phyloP scores from a whole-genome alignment of 2,888 invertebrate genomes.

The Drosophila bunnanda region DNA sequence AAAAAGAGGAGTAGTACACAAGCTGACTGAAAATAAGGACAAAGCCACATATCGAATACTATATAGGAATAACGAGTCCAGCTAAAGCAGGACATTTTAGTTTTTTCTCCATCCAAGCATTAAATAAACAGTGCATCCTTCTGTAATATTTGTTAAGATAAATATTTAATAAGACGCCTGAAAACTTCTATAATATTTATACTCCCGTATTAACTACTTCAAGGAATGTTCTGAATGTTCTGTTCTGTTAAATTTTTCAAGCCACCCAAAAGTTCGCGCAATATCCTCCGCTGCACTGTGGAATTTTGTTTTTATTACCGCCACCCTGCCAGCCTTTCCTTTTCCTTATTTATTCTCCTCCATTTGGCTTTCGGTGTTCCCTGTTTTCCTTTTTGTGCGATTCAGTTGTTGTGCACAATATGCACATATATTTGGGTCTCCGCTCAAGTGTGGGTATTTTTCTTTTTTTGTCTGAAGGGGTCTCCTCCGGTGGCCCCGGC shows the following conservation, averaged over 20 bases:
- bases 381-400: conserved; percentile 34
- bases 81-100: conserved; percentile 10
- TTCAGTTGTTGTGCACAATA: conserved; percentile 33
- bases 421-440: conserved; percentile 26
- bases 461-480: conserved; percentile 22
- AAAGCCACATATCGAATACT: conserved; percentile 40
- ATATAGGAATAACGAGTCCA: conserved; percentile 14
- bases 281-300: conserved; percentile 56
- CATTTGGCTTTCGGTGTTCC: conserved; percentile 41
- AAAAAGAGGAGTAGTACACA: conserved; percentile 38
- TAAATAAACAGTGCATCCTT: not conserved
- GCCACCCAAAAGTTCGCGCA: conserved; percentile 39
- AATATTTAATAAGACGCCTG: not conserved
- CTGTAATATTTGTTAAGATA: not conserved
- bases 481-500: conserved; percentile 11
- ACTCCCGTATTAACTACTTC: not conserved
- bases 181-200: not conserved
- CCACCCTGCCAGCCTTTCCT: conserved; percentile 42
- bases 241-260: conserved; percentile 45
- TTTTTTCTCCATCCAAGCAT: not conserved
- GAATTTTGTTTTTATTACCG: conserved; percentile 45
- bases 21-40: conserved; percentile 57
- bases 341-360: conserved; percentile 38
- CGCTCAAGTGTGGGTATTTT: conserved; percentile 28
- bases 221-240: not conserved